Evolutionary conservation across 2,113 vertebrate species (phyloP).

Genomic region (Sorex araneus): DNA sequence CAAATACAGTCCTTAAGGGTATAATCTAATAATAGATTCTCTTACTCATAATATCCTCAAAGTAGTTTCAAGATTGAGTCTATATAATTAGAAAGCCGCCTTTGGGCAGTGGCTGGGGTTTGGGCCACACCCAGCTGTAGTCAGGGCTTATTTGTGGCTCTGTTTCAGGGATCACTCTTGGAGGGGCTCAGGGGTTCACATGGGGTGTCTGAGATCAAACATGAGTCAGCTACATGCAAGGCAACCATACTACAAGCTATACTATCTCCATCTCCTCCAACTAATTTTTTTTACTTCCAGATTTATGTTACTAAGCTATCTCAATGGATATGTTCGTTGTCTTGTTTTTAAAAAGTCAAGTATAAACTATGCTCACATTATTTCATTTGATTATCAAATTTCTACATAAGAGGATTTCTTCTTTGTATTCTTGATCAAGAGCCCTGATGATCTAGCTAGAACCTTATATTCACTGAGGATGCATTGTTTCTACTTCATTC

Average conservation of each 20-base stretch:
- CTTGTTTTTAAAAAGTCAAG: not conserved
- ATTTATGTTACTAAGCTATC: conserved; percentile 27
- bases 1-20: not conserved
- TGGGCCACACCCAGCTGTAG: too few species aligned
- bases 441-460: not conserved
- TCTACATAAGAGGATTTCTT: conserved; percentile 38
- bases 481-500: not conserved
- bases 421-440: not conserved
- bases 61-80: conserved; percentile 2
- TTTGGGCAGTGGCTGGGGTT: too few species aligned
- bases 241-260: too few species aligned
- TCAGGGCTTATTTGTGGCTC: too few species aligned
- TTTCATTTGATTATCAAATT: not conserved
- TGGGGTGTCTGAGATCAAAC: too few species aligned
- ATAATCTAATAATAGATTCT: conserved; percentile 33
- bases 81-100: conserved; percentile 17
- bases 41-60: conserved; percentile 36
- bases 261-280: not conserved
- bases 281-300: not conserved
- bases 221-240: too few species aligned
- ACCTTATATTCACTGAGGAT: conserved; percentile 21
- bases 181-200: too few species aligned
- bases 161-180: too few species aligned
- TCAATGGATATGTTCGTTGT: not conserved
- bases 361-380: not conserved